Evolutionary conservation across 2,113 vertebrate species (phyloP).

Genomic region (Plestiodon gilberti): DNA sequence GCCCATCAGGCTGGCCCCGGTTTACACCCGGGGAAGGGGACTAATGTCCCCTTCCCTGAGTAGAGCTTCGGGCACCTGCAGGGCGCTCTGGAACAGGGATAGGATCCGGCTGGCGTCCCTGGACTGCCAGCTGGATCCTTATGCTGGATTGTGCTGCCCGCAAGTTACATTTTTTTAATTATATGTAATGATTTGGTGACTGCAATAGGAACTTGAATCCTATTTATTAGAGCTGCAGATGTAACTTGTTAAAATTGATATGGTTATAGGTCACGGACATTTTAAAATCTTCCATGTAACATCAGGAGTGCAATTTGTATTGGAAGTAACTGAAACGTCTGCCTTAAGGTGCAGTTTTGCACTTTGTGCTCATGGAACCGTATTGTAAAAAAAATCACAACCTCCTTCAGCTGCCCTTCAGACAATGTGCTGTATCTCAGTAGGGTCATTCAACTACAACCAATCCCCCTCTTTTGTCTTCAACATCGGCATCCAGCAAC

Average conservation of each 20-base stretch:
- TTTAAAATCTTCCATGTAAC: background rate
- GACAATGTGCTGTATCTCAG: background rate
- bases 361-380: background rate
- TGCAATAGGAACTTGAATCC: background rate
- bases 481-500: background rate
- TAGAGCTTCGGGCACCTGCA: too few relatives aligned
- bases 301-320: background rate
- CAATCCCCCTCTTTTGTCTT: too few relatives aligned
- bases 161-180: background rate
- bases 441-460: background rate
- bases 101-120: too few relatives aligned
- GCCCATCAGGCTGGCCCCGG: too few relatives aligned
- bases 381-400: background rate
- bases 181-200: background rate
- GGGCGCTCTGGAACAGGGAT: too few relatives aligned
- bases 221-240: background rate
- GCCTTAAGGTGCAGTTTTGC: background rate
- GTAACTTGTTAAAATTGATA: background rate
- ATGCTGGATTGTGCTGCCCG: too few relatives aligned
- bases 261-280: too few relatives aligned
- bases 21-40: too few relatives aligned
- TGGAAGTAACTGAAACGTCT: background rate
- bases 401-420: background rate
- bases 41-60: too few relatives aligned
- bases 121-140: too few relatives aligned